A percentile compares a stretch with the other conserved stretches of the same genome.
These are phyloP conservation scores for Oryzias melastigma DNA, from an alignment of 2,113 vertebrate species.

Conservation along the genomic window DNA sequence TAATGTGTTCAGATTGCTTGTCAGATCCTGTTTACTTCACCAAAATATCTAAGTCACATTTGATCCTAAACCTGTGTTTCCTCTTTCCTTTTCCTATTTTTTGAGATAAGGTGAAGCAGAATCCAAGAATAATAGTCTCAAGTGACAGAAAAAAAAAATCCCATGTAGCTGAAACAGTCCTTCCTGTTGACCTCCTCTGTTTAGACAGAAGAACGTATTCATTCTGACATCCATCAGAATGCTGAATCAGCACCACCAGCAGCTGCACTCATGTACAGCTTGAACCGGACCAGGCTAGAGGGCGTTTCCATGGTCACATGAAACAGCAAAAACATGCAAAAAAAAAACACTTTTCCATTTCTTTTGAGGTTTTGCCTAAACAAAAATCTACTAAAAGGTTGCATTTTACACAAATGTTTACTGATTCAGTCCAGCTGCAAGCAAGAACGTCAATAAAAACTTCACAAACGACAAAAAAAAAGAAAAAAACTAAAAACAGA, in stretches of 20 bases:
- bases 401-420: too few relatives aligned
- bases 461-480: too few relatives aligned
- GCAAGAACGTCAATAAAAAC: too few relatives aligned
- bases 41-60: neutral
- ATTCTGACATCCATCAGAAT: neutral
- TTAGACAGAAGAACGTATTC: neutral
- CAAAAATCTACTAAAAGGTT: neutral
- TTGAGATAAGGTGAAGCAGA: neutral
- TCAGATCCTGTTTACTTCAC: constrained; percentile 22
- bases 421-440: too few relatives aligned
- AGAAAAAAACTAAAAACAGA: too few relatives aligned
- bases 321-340: neutral
- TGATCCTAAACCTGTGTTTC: constrained; percentile 9
- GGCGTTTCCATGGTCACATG: neutral
- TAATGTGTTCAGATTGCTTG: constrained; percentile 19
- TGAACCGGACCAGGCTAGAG: neutral
- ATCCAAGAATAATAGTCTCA: neutral
- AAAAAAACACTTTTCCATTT: neutral
- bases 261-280: neutral
- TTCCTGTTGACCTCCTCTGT: neutral
- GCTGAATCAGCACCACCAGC: neutral
- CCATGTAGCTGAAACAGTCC: neutral
- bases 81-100: neutral
- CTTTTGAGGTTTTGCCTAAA: neutral
- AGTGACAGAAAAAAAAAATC: too few relatives aligned